Base-by-base conservation (phyloP, 2,888 invertebrate species). In the Erpobdella octoculata region DNA sequence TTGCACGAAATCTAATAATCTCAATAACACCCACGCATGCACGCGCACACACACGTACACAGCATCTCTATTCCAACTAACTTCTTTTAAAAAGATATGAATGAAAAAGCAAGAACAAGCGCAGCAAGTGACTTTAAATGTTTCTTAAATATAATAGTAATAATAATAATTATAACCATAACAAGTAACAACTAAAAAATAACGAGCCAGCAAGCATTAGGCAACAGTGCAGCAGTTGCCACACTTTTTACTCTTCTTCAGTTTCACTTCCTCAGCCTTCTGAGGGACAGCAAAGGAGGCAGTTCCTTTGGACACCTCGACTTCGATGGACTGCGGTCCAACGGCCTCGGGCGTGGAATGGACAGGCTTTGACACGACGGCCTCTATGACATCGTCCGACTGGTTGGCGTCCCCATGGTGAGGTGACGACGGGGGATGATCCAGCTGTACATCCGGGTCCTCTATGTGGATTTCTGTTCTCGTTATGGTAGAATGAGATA, bases 401-500 rank as follows among this genome's bases (percentile, higher is more conserved):
- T 31, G 33, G 33, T 12, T 2, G n/a, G 62, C 28, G n/a, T 62
- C 62, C 33, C 33, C 31, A n/a, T n/a, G n/a, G n/a, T n/a, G n/a
- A n/a, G n/a, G n/a, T n/a, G n/a, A n/a, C 8, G 62, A 31, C 8
- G n/a, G 31, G 35, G n/a, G n/a, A 33, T 35, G 28, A n/a, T 33
- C 33, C 9, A 28, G 28, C 62, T 33, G n/a, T 9, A 2, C 18
- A 65, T 77, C 77, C 36, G 77, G 77, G 46, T 80, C 79, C 69
- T 77, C 77, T 59, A 81, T 76, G 71, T 78, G 76, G 73, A 81
- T 80, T 74, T 78, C 78, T 76, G 79, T 80, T 64, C 81, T 76
- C 66, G 81, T 78, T 70, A 81, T 81, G 37, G 79, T 80, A 35
- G 81, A 81, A 70, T 79, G 87, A 81, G 93, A 92, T 75, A 95